These are phyloP conservation scores for Myotis yumanensis DNA, from an alignment of 2,113 vertebrate species.

Conservation along the genomic window DNA sequence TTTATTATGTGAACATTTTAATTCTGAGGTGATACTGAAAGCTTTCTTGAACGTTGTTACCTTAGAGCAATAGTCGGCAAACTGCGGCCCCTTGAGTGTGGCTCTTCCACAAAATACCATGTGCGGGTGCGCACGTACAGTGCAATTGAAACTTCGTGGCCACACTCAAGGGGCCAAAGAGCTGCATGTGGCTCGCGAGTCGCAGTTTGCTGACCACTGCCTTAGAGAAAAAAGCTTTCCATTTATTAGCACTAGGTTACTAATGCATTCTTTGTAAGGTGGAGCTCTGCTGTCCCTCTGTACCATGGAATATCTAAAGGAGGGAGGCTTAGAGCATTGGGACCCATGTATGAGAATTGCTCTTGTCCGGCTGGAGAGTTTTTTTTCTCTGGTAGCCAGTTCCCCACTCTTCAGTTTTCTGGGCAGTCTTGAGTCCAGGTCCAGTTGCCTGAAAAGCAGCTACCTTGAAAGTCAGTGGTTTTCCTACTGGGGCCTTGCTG, in stretches of 20 bases:
- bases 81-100: too few relatives aligned
- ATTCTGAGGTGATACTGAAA: not conserved
- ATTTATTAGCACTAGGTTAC: not conserved
- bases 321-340: not conserved
- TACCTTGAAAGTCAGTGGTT: not conserved
- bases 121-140: too few relatives aligned
- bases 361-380: not conserved
- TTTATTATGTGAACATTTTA: not conserved
- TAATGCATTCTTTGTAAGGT: too few relatives aligned
- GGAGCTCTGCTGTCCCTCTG: not conserved
- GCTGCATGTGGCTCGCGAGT: too few relatives aligned
- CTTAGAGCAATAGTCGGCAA: too few relatives aligned
- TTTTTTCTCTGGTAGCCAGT: not conserved
- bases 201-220: too few relatives aligned
- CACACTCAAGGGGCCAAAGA: too few relatives aligned
- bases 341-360: not conserved
- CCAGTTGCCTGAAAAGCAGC: too few relatives aligned
- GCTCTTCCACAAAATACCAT: too few relatives aligned
- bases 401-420: not conserved
- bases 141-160: too few relatives aligned
- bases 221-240: not conserved
- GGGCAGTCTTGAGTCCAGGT: not conserved
- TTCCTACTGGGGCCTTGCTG: not conserved
- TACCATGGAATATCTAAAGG: not conserved
- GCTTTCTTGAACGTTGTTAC: not conserved